A percentile compares a stretch with the other conserved stretches of the same genome.
phyloP scores from a whole-genome alignment of 2,888 invertebrate species.

The Timandra comae region DNA sequence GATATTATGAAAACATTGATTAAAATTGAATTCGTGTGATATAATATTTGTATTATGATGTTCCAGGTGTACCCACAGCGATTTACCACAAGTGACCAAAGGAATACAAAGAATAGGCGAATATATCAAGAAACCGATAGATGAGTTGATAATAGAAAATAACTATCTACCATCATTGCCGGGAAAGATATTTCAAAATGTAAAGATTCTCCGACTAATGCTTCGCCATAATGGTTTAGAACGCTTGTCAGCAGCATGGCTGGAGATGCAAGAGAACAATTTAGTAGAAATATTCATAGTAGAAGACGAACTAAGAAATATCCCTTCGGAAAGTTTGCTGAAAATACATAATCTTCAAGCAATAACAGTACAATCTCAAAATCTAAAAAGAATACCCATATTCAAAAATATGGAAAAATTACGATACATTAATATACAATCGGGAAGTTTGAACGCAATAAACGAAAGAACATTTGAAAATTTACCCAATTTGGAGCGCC shows the following conservation, averaged over 20 bases:
- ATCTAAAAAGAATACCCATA: slow-evolving; percentile 84
- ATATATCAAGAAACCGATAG: slow-evolving; percentile 82
- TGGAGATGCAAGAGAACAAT: slow-evolving; percentile 85
- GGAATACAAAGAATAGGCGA: slow-evolving; percentile 83
- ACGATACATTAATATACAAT: slow-evolving; percentile 84
- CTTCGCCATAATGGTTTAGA: slow-evolving; percentile 89
- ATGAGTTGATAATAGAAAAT: slow-evolving; percentile 91
- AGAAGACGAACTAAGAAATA: slow-evolving; percentile 86
- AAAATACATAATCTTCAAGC: slow-evolving; percentile 87
- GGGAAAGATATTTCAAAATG: slow-evolving; percentile 85
- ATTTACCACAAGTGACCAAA: slow-evolving; percentile 84
- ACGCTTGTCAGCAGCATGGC: slow-evolving; percentile 87
- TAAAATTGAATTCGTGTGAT: neutral
- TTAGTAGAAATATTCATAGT: slow-evolving; percentile 90
- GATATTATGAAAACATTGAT: slow-evolving; percentile 4
- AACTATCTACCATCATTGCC: slow-evolving; percentile 91
- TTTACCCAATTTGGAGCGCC: slow-evolving; percentile 83
- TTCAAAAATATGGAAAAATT: slow-evolving; percentile 83
- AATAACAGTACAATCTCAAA: slow-evolving; percentile 86
- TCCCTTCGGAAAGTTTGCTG: slow-evolving; percentile 86
- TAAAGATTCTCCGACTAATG: slow-evolving; percentile 87
- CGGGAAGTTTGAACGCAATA: slow-evolving; percentile 79
- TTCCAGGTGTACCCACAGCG: slow-evolving; percentile 94
- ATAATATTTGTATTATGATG: neutral
- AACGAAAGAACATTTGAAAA: slow-evolving; percentile 83